Percentiles rank a stretch among this genome's conserved stretches.
Evolutionary conservation across 2,797 vertebrate species (phyloP).

Genomic region (Helarctos malayanus): DNA sequence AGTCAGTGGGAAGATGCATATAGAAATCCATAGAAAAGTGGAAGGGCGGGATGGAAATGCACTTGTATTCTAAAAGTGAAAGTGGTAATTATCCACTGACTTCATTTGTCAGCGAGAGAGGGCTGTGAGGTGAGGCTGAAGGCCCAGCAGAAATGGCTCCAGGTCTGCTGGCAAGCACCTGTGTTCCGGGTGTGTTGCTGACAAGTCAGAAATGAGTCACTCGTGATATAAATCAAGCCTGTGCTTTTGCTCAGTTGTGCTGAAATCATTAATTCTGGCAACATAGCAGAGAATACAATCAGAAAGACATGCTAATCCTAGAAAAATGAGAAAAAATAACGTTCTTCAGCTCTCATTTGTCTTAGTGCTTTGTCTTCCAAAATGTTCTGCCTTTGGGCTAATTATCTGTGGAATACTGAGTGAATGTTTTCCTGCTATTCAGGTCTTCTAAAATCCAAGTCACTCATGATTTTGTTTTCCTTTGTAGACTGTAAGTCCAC

Average conservation of each 20-base stretch:
- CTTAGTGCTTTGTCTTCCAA: slow-evolving; percentile 31
- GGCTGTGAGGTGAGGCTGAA: not conserved
- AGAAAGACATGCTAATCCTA: slow-evolving; percentile 42
- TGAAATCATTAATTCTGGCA: slow-evolving; percentile 51
- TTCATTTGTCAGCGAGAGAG: not conserved
- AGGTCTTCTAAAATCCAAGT: slow-evolving; percentile 37
- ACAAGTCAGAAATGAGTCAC: not conserved
- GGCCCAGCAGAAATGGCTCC: not conserved
- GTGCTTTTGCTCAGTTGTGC: not conserved
- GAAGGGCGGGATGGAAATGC: not conserved
- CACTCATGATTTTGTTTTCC: not conserved
- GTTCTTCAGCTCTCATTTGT: slow-evolving; percentile 24
- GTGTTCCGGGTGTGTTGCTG: not conserved
- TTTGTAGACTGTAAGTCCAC: not conserved
- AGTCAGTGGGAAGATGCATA: not conserved
- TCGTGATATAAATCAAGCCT: not conserved
- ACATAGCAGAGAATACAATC: slow-evolving; percentile 24
- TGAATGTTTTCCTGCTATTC: not conserved
- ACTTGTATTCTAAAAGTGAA: not conserved
- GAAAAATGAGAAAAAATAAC: slow-evolving; percentile 30
- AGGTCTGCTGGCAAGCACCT: not conserved
- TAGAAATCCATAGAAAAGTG: not conserved
- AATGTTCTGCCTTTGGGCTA: slow-evolving; percentile 19
- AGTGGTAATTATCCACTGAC: not conserved
- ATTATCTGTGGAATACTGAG: not conserved